phyloP scores from a whole-genome alignment of 2,888 invertebrate genomes.

The Noctua janthina region DNA sequence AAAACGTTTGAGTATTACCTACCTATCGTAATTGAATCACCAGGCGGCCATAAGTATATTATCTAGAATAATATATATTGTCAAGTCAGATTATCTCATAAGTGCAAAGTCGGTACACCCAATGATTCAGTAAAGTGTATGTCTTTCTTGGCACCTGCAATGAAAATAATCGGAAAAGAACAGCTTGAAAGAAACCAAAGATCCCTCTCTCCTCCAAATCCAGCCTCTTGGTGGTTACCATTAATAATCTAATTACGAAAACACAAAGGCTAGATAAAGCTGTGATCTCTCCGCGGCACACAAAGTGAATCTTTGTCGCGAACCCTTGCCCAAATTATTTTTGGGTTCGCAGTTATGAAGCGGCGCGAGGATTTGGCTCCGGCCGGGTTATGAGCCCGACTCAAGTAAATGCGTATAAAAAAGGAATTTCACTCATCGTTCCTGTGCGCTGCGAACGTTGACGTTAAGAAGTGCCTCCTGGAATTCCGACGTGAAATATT shows the following conservation, averaged over 20 bases:
- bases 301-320: constrained; percentile 60
- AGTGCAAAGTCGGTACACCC: neutral
- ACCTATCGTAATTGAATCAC: neutral
- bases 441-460: constrained; percentile 48
- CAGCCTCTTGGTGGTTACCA: neutral
- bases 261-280: constrained; percentile 42
- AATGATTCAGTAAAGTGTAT: neutral
- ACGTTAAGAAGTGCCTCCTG: constrained; percentile 53
- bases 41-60: neutral
- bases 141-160: neutral
- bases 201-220: neutral
- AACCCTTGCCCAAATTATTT: constrained; percentile 61
- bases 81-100: neutral
- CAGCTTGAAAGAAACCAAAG: neutral
- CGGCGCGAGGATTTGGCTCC: constrained; percentile 60
- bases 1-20: neutral
- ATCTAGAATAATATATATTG: neutral
- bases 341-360: constrained; percentile 65
- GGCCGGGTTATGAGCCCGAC: constrained; percentile 56
- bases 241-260: constrained; percentile 39
- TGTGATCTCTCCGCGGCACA: constrained; percentile 39
- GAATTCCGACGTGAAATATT: constrained; percentile 56
- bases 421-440: constrained; percentile 65
- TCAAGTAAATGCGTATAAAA: constrained; percentile 65
- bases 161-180: neutral